phyloP scores from a whole-genome alignment of 2,113 vertebrate genomes.

The Mus pahari region DNA sequence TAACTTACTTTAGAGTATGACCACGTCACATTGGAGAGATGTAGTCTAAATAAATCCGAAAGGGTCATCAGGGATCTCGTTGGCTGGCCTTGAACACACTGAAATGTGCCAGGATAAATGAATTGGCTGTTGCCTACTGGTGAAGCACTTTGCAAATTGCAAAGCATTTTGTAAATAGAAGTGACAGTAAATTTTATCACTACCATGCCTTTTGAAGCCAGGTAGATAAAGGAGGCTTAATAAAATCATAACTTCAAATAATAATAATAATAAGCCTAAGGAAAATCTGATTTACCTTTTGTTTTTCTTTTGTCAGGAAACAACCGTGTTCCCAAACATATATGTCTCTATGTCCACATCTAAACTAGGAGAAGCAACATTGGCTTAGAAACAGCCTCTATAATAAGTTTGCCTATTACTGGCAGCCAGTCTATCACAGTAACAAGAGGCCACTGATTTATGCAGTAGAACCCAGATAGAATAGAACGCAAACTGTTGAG shows the following conservation, averaged over 20 bases:
- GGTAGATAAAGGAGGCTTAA: background rate
- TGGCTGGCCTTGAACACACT: background rate
- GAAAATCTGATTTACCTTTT: constrained; percentile 22
- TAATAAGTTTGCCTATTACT: background rate
- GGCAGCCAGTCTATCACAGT: background rate
- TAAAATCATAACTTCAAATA: background rate
- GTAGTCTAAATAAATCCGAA: background rate
- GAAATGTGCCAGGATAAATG: background rate
- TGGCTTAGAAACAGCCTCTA: background rate
- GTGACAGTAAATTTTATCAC: background rate
- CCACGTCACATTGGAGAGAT: background rate
- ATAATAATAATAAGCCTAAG: background rate
- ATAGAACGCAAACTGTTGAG: background rate
- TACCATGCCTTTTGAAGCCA: background rate
- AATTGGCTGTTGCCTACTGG: rapidly evolving
- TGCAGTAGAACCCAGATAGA: background rate
- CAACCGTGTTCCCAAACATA: background rate
- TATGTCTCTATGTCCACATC: no score
- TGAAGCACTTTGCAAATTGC: background rate
- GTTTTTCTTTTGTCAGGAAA: constrained; percentile 24
- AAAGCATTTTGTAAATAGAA: background rate
- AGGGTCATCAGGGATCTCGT: background rate
- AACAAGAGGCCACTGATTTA: background rate
- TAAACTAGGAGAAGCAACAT: background rate
- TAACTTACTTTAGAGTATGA: background rate